Percentiles rank a stretch among this genome's conserved stretches.
Evolutionary conservation across 37 sponge, comb jelly and placozoan species (phyloP).

Genomic region (Halichondria panicea): DNA sequence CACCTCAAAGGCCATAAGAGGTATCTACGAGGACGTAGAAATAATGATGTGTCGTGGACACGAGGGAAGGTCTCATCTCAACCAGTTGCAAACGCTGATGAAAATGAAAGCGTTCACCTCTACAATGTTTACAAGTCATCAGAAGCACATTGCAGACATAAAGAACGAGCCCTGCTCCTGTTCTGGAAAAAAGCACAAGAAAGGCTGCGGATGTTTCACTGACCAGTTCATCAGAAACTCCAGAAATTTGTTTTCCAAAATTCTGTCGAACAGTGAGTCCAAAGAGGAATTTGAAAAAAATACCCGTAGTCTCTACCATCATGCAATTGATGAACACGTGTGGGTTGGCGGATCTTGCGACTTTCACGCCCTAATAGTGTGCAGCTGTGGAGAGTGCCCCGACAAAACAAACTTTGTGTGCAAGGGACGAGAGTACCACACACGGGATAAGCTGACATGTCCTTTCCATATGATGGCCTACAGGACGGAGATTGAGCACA

Average conservation of each 20-base stretch:
- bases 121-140: not conserved
- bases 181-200: slow-evolving; percentile 13
- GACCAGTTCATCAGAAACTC: slow-evolving; percentile 11
- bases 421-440: slow-evolving; percentile 10
- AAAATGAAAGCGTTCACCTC: slow-evolving; percentile 23
- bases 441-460: slow-evolving; percentile 19
- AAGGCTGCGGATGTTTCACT: slow-evolving; percentile 45
- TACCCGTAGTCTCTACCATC: slow-evolving; percentile 11
- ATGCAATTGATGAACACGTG: slow-evolving; percentile 39
- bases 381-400: slow-evolving; percentile 27
- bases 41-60: slow-evolving; percentile 57
- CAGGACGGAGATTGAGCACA: slow-evolving; percentile 25
- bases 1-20: not conserved
- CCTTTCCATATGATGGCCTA: slow-evolving; percentile 28
- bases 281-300: slow-evolving; percentile 15
- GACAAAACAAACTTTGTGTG: slow-evolving; percentile 14
- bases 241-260: slow-evolving; percentile 9
- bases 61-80: slow-evolving; percentile 15
- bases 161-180: slow-evolving; percentile 11
- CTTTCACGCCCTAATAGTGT: slow-evolving; percentile 21
- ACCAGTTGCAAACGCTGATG: not conserved
- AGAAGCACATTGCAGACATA: slow-evolving; percentile 11
- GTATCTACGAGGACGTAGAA: not conserved
- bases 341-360: slow-evolving; percentile 36
- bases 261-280: not conserved